Percentiles rank a stretch among this genome's conserved stretches.
phyloP scores from a whole-genome alignment of 1,140 invertebrate species.

The Aradophagus sp. region DNA sequence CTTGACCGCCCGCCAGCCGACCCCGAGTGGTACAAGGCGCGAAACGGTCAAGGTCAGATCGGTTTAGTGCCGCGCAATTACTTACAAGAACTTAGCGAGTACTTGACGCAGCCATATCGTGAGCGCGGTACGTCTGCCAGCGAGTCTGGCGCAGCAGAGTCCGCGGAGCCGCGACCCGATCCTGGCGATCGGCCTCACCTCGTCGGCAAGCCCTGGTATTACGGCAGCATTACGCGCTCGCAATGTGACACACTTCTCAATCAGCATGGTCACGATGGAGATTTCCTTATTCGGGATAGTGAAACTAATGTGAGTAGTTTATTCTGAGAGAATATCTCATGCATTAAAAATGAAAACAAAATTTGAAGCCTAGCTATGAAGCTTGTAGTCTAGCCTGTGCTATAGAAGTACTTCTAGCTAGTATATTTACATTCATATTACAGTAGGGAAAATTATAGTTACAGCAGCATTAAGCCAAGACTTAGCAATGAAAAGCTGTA shows the following conservation, averaged over 20 bases:
- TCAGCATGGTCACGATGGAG: conserved; percentile 95
- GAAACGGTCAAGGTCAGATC: conserved; percentile 92
- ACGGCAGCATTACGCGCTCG: conserved; percentile 93
- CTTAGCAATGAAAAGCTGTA: too few species aligned
- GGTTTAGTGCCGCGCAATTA: conserved; percentile 98
- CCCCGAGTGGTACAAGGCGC: conserved; percentile 98
- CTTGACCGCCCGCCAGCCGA: conserved; percentile 95
- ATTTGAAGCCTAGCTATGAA: too few species aligned
- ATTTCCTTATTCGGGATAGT: conserved; percentile 98
- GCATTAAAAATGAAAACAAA: too few species aligned
- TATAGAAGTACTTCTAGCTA: too few species aligned
- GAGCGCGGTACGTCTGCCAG: conserved; percentile 75
- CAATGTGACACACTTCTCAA: conserved; percentile 96
- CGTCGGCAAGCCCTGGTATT: conserved; percentile 94
- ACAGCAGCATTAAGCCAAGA: too few species aligned
- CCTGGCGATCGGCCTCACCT: conserved; percentile 81
- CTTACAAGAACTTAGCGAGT: conserved; percentile 92
- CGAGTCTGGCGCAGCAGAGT: conserved; percentile 73
- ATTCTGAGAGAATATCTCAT: too few species aligned
- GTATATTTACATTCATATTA: too few species aligned
- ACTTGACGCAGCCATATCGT: conserved; percentile 87
- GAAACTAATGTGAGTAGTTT: conserved; percentile 93
- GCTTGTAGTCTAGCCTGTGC: too few species aligned
- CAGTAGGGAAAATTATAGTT: too few species aligned
- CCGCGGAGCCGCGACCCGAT: conserved; percentile 72